A percentile compares a stretch with the other conserved stretches of the same genome.
phyloP scores from a whole-genome alignment of 2,888 invertebrate genomes.

The Lithophane semibrunnea region DNA sequence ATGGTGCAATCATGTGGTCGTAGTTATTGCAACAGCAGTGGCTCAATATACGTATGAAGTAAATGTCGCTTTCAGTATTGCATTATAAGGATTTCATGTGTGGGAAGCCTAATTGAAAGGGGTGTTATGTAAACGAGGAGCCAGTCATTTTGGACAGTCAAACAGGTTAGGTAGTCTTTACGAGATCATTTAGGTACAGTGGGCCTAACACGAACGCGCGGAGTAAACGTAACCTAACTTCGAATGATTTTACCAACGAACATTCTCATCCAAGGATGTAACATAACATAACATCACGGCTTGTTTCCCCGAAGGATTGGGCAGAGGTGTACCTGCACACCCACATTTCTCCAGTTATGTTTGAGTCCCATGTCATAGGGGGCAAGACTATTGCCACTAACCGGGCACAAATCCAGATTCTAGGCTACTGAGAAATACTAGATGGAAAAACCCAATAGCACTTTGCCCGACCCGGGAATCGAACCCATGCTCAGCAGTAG shows the following conservation, averaged over 20 bases:
- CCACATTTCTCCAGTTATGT: too few species aligned
- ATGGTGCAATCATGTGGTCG: slow-evolving; percentile 26
- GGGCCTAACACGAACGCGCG: neutral
- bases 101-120: slow-evolving; percentile 49
- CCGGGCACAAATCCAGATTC: too few species aligned
- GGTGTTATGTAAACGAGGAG: slow-evolving; percentile 40
- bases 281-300: too few species aligned
- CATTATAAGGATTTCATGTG: slow-evolving; percentile 53
- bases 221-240: neutral
- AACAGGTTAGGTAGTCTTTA: neutral
- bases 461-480: too few species aligned
- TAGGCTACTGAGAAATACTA: too few species aligned
- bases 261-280: neutral
- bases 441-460: too few species aligned
- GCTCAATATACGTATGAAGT: slow-evolving; percentile 38
- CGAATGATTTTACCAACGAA: neutral
- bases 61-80: slow-evolving; percentile 46
- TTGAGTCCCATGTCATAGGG: too few species aligned
- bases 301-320: too few species aligned
- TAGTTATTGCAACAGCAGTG: slow-evolving; percentile 35
- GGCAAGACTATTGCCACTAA: too few species aligned
- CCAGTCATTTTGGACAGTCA: neutral
- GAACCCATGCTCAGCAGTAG: too few species aligned
- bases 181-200: neutral
- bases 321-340: too few species aligned